Conservation (phyloP, 2,113 vertebrate genomes). For the Corythornis cristatus region DNA sequence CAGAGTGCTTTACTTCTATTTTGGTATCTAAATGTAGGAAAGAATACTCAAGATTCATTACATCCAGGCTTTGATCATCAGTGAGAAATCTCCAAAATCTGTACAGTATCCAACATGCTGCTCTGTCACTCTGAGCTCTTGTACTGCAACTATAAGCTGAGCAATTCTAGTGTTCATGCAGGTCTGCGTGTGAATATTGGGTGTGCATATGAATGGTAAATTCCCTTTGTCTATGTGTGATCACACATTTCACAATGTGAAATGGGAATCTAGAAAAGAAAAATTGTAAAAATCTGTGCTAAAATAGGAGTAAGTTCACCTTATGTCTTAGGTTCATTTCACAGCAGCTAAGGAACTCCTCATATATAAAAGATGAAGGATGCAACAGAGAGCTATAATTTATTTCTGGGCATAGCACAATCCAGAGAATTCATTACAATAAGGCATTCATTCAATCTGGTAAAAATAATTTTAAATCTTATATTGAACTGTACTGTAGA, state of each 20-base stretch:
- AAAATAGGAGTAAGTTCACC: not conserved
- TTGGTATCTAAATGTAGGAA: not conserved
- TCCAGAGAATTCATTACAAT: not conserved
- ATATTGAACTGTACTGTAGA: not conserved
- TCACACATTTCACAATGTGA: not conserved
- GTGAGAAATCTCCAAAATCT: not conserved
- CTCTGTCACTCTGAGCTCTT: not conserved
- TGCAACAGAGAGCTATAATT: not conserved
- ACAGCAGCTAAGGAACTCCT: not conserved
- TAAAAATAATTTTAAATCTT: constrained; percentile 1
- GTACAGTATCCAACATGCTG: not conserved
- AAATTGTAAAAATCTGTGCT: not conserved
- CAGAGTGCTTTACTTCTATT: not conserved
- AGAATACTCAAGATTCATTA: not conserved
- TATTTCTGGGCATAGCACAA: not conserved
- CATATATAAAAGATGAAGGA: not conserved
- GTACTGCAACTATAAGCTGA: not conserved
- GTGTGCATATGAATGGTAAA: not conserved
- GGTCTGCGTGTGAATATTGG: not conserved
- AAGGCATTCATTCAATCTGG: not conserved
- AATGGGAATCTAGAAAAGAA: not conserved
- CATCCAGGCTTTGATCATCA: not conserved
- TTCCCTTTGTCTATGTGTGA: not conserved
- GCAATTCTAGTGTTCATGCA: not conserved
- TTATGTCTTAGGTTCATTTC: not conserved